These are phyloP conservation scores for Phthorimaea operculella DNA, from an alignment of 1,140 invertebrate genomes.

Conservation along the genomic window DNA sequence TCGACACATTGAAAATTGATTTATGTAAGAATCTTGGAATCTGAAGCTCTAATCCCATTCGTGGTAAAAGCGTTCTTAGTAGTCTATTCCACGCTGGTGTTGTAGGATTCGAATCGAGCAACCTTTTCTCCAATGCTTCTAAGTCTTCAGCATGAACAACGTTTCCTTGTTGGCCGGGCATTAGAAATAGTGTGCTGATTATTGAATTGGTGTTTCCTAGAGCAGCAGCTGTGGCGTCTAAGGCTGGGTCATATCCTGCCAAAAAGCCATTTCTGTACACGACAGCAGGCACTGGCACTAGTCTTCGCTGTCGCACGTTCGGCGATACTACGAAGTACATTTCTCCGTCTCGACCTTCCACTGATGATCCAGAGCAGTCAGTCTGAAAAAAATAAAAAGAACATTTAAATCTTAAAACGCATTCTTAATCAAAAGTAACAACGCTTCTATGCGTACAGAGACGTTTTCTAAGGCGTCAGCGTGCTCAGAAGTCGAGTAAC, in stretches of 20 bases:
- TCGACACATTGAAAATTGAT: constrained; percentile 81
- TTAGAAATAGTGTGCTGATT: constrained; percentile 80
- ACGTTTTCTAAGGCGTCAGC: too few species aligned
- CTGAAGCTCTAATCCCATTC: constrained; percentile 80
- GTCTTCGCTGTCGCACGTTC: constrained; percentile 77
- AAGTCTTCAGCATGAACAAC: constrained; percentile 80
- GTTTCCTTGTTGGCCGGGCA: constrained; percentile 82
- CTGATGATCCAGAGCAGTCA: constrained; percentile 77
- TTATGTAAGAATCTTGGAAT: constrained; percentile 85
- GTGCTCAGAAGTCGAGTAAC: too few species aligned
- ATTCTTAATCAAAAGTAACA: not conserved
- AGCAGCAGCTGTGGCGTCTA: constrained; percentile 84
- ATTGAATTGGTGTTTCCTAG: constrained; percentile 76
- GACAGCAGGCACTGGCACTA: constrained; percentile 84
- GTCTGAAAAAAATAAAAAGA: constrained; percentile 69
- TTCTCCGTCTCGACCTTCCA: constrained; percentile 80
- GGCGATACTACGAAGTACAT: constrained; percentile 86
- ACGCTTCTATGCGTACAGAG: too few species aligned
- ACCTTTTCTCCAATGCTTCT: constrained; percentile 74
- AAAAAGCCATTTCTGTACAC: constrained; percentile 80
- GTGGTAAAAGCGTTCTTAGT: constrained; percentile 76
- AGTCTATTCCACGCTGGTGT: constrained; percentile 79
- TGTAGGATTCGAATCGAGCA: constrained; percentile 74
- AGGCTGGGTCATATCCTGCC: constrained; percentile 82
- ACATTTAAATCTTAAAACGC: constrained; percentile 1